These are phyloP conservation scores for Pseudococcus viburni DNA, from an alignment of 2,888 invertebrate genomes.

Conservation along the genomic window DNA sequence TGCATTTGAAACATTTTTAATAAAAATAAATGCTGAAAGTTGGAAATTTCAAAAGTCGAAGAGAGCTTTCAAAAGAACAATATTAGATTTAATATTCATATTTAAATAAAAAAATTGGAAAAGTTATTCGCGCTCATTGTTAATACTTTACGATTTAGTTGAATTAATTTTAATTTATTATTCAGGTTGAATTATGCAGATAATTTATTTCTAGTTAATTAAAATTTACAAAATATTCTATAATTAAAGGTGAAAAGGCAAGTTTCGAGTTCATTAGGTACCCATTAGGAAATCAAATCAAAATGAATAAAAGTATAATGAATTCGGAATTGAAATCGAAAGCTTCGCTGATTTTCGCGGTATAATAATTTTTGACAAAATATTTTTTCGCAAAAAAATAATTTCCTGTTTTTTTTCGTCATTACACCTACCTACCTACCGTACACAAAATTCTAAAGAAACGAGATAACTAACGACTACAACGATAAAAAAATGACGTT, in stretches of 20 bases:
- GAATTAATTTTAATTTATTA: conserved; percentile 4
- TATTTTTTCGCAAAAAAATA: too few species aligned
- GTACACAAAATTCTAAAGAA: neutral
- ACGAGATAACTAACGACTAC: neutral
- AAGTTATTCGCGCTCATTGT: conserved; percentile 12
- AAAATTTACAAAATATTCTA: neutral
- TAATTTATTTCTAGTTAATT: conserved; percentile 2
- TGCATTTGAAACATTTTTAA: conserved; percentile 9
- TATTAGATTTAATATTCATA: conserved; percentile 11
- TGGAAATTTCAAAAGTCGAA: neutral
- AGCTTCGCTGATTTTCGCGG: neutral
- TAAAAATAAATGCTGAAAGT: neutral
- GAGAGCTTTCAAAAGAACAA: neutral
- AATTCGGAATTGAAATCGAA: neutral
- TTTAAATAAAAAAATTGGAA: neutral
- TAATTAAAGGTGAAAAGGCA: neutral
- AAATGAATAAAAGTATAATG: too few species aligned
- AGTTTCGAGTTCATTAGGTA: neutral
- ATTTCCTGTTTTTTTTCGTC: too few species aligned
- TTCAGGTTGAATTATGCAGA: neutral
- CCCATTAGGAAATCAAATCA: neutral
- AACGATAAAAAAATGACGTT: neutral
- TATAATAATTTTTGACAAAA: too few species aligned
- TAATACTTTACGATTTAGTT: neutral
- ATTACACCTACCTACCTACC: too few species aligned